Conservation (phyloP, 2,113 vertebrate genomes). For the Grallaria varia region DNA sequence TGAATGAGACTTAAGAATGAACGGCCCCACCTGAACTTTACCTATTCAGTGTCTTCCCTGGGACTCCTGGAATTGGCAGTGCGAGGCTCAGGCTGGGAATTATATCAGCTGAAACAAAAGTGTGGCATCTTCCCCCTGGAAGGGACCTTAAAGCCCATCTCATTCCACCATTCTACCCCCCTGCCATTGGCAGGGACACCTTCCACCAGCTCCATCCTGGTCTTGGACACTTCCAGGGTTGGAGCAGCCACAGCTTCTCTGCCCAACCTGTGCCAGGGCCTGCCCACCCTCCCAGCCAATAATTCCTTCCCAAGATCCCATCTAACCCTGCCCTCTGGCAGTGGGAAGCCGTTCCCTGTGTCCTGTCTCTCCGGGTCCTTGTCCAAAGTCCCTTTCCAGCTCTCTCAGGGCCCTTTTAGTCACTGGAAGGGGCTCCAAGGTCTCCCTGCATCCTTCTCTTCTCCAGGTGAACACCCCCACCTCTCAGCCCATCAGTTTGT, state of each 20-base stretch:
- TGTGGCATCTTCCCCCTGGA: background rate
- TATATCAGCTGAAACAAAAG: background rate
- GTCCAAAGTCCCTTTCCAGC: background rate
- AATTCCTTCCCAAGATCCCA: background rate
- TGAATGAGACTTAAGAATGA: background rate
- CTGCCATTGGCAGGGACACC: background rate
- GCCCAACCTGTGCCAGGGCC: background rate
- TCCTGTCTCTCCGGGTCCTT: background rate
- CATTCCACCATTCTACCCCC: too few species aligned
- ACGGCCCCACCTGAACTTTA: background rate
- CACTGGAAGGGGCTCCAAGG: background rate
- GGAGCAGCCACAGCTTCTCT: background rate
- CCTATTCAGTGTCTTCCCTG: too few species aligned
- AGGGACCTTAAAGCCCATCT: accelerated
- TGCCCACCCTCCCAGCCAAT: background rate
- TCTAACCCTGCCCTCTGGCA: background rate
- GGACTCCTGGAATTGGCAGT: background rate
- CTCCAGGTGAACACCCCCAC: background rate
- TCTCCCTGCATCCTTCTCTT: background rate
- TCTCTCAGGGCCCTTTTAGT: background rate
- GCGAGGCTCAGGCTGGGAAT: background rate
- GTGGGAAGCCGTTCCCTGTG: background rate
- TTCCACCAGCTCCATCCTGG: background rate
- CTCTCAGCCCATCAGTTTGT: background rate
- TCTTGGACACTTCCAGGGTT: background rate